Evolutionary conservation across 2,888 invertebrate species (phyloP), one percentile per base, ranked within the genome.

Genomic region (Ophraella communa): DNA sequence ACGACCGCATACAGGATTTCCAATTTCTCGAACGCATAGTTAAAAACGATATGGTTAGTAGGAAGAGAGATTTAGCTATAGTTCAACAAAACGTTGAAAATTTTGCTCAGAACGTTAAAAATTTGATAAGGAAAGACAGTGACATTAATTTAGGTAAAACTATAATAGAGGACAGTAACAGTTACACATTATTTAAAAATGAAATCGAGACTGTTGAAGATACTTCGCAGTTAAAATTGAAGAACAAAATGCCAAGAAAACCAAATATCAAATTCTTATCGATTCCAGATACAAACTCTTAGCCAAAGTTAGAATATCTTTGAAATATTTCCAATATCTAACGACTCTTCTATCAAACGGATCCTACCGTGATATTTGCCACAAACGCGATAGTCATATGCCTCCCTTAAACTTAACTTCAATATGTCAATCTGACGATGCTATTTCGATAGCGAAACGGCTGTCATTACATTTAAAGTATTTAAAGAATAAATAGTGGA

Each of bases 1-100:
- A 89, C 57, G 88, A 89, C 69, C 82, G 88, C 56, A 86, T 86
- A 66, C 84, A 84, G 53, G 87, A 87, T 71, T 90, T 87, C 74
- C 85, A 84, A 71, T 83, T 83, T 54, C 76, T 89, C 66, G 87
- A 88, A 71, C 82, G 82, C 54, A 84, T 86, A 58, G 87, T 90
- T 45, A 87, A 88, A 79, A 81, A 81, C 3, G 88, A 88, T 71
- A 87, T 89, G 87, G 86, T 85, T 68, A 86, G 87, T 67, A 81
- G 89, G 55, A 85, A 87, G 70, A 79, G 84, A 23, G 86, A 86
- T 20, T 78, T 90, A 49, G 85, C 85, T 64, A 71, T 83, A 8
- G 85, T 86, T 7, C 83, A 80, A 11, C 69, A 75, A 8, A 80
- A 81, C 67, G 83, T 83, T 4, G 76, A 82, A 10, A 80, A 81